A percentile compares a stretch with the other conserved stretches of the same genome.
Conservation (phyloP, 2,113 vertebrate genomes). For the Perca fluviatilis region DNA sequence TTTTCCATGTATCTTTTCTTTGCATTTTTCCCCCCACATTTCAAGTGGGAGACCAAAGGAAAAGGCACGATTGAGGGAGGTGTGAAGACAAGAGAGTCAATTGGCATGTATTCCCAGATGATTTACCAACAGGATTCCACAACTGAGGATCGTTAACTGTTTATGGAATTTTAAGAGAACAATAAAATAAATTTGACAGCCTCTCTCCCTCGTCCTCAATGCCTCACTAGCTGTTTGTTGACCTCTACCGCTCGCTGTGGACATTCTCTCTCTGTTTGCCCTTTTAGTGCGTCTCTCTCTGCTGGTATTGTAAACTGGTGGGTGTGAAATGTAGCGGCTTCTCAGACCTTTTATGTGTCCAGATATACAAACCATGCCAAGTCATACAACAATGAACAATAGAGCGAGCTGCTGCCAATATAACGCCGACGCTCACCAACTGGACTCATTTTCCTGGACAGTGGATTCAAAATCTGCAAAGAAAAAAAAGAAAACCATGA, state of each 20-base stretch:
- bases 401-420: slow-evolving; percentile 46
- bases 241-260: slow-evolving; percentile 15
- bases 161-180: not conserved
- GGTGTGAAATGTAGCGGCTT: slow-evolving; percentile 46
- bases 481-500: not conserved
- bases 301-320: slow-evolving; percentile 11
- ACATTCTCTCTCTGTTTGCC: slow-evolving; percentile 16
- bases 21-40: slow-evolving; percentile 8
- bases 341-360: slow-evolving; percentile 42
- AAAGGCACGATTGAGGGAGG: slow-evolving; percentile 1
- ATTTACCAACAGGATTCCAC: slow-evolving; percentile 11
- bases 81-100: slow-evolving; percentile 4
- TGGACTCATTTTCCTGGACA: slow-evolving; percentile 57
- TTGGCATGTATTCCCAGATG: not conserved
- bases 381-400: slow-evolving; percentile 52
- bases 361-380: slow-evolving; percentile 52
- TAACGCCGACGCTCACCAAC: slow-evolving; percentile 74
- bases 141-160: slow-evolving; percentile 25
- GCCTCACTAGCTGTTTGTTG: slow-evolving; percentile 4
- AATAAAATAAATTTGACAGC: slow-evolving; percentile 19
- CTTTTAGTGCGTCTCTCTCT: slow-evolving; percentile 33
- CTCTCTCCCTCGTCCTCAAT: slow-evolving; percentile 13
- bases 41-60: slow-evolving; percentile 23
- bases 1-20: slow-evolving; percentile 3
- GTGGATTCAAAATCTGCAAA: slow-evolving; percentile 29